Base-by-base conservation (phyloP, 2,113 vertebrate genomes). In the Melanostigma gelatinosum region DNA sequence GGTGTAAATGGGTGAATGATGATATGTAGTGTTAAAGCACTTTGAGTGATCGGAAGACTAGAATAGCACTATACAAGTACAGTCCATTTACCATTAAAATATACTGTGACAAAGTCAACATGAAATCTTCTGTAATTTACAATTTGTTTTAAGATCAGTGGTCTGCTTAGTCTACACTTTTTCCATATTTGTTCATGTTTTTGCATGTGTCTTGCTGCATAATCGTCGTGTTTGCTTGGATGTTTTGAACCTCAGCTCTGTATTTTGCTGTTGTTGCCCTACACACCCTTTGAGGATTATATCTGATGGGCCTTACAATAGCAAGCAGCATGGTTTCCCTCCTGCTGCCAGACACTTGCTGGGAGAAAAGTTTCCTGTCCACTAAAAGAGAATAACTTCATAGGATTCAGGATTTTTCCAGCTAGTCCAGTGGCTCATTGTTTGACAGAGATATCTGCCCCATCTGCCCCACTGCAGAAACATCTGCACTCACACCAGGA, bases 281-380 rank as follows among this genome's bases (percentile, higher is more conserved):
- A 16, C 18, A 50, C 16, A 12, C 34, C 34, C 1, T 4, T 27
- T 48, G 9, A 75, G 34, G 27, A 70, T 70, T 46, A 27, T 42
- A n/a, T 63, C 62, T 1, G 0, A 16, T 22, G 36, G 65, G 27
- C 24, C 6, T 57, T 58, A n/a, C 38, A 48, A n/a, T 32, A 48
- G 50, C 50, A 32, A 52, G 16, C 40, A 66, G 73, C 69, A 55
- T 50, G 24, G 22, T 68, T 57, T 69, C 38, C 38, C 38, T 73
- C 70, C 48, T 62, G 54, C 44, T 73, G 63, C 44, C 61, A 54
- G 44, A 38, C 4, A 1, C 36, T 22, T 9, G 40, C 34, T 70
- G 34, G 7, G 27, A 55, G 72, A 38, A 57, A 80, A 32, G 29
- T 61, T 52, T 29, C 11, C 32, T 11, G 18, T 68, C 12, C 40